Conservation (phyloP, 2,888 invertebrate genomes). For the Amitus sp. region DNA sequence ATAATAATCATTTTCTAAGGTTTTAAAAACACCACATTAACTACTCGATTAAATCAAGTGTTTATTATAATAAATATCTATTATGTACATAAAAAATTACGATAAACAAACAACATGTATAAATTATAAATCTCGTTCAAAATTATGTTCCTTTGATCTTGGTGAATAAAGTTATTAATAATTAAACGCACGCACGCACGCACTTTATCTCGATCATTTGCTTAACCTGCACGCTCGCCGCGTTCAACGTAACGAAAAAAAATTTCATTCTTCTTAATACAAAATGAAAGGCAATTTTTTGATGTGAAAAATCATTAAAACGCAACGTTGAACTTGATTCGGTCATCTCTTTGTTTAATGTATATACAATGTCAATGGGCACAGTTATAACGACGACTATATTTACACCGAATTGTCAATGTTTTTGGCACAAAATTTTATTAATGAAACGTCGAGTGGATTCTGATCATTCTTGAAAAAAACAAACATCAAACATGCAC, state of each 20-base stretch:
- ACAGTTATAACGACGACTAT: conserved; percentile 56
- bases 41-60: conserved; percentile 30
- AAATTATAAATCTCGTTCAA: conserved; percentile 33
- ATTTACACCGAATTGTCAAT: conserved; percentile 63
- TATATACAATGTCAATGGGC: conserved; percentile 38
- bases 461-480: conserved; percentile 8
- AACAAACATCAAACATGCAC: conserved; percentile 5
- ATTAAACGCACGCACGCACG: neutral
- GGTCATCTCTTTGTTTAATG: conserved; percentile 29
- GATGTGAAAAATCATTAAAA: conserved; percentile 21
- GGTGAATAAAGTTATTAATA: conserved; percentile 16
- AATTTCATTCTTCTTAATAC: conserved; percentile 7
- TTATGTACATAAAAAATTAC: conserved; percentile 38
- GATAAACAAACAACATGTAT: conserved; percentile 37
- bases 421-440: conserved; percentile 29
- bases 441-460: conserved; percentile 12
- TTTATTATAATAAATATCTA: conserved; percentile 39
- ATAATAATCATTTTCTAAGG: too few relatives aligned
- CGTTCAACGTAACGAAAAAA: conserved; percentile 4
- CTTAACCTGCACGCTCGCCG: too few relatives aligned
- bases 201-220: too few relatives aligned
- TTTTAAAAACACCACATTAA: too few relatives aligned
- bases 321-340: conserved; percentile 28
- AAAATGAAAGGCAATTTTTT: conserved; percentile 2
- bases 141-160: conserved; percentile 30